Conservation (phyloP, 2,113 vertebrate species). For the Chaetops frenatus region DNA sequence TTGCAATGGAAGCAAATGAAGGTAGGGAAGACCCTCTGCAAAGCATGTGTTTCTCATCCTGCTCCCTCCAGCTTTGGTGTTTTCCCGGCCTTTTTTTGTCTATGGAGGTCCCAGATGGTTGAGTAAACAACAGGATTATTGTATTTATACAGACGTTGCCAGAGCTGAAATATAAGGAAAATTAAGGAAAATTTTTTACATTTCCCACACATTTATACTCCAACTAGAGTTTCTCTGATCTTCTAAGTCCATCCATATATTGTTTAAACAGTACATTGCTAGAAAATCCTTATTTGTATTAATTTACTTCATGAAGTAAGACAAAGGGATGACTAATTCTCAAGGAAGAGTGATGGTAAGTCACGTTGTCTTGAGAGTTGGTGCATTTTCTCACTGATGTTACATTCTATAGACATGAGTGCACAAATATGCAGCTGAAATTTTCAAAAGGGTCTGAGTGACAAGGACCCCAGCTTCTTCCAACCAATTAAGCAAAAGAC, state of each 20-base stretch:
- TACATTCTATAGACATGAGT: neutral
- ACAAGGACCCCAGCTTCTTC: slow-evolving; percentile 12
- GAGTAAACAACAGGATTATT: neutral
- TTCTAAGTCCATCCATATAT: neutral
- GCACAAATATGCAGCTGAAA: slow-evolving; percentile 43
- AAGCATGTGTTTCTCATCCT: neutral
- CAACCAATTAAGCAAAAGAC: slow-evolving; percentile 46
- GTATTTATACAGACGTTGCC: neutral
- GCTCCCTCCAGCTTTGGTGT: neutral
- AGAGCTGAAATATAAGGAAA: neutral
- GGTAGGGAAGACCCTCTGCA: neutral
- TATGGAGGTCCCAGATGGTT: neutral
- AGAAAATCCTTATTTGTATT: neutral
- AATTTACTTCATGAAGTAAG: neutral
- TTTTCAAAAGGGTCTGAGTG: slow-evolving; percentile 39
- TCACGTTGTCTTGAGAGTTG: slow-evolving; percentile 7
- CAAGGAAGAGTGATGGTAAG: slow-evolving; percentile 41
- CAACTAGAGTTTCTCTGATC: neutral
- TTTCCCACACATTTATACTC: neutral
- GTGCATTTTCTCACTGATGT: neutral
- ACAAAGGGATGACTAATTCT: neutral
- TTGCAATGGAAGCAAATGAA: neutral
- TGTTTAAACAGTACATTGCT: neutral
- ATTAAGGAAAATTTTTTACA: neutral
- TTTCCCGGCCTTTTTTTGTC: neutral